A percentile compares a stretch with the other conserved stretches of the same genome.
Evolutionary conservation across 2,888 invertebrate species (phyloP).

Genomic region (Orthosia gracilis): DNA sequence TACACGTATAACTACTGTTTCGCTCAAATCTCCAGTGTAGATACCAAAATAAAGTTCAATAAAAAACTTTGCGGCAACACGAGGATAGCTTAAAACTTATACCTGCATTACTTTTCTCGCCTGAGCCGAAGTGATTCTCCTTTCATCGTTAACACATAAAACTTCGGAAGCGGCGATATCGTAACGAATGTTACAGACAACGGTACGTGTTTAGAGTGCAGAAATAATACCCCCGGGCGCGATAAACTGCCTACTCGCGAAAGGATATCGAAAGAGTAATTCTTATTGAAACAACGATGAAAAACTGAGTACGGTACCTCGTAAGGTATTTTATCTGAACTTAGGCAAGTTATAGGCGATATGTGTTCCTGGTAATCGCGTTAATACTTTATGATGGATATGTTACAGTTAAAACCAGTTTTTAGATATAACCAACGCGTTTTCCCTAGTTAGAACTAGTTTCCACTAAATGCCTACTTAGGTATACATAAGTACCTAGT

Average conservation of each 20-base stretch:
- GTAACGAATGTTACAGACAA: slow-evolving; percentile 63
- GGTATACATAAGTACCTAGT: too few species aligned
- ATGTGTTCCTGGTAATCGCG: background rate
- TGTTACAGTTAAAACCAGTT: too few species aligned
- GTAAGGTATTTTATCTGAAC: slow-evolving; percentile 44
- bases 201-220: slow-evolving; percentile 67
- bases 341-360: background rate
- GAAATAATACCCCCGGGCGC: slow-evolving; percentile 59
- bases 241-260: slow-evolving; percentile 59
- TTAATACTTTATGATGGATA: too few species aligned
- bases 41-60: slow-evolving; percentile 2
- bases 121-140: slow-evolving; percentile 39
- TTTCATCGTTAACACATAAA: slow-evolving; percentile 55
- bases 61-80: slow-evolving; percentile 10
- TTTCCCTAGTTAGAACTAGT: too few species aligned
- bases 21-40: background rate
- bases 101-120: slow-evolving; percentile 17
- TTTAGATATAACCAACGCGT: too few species aligned
- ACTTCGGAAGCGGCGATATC: slow-evolving; percentile 53
- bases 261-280: slow-evolving; percentile 62
- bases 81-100: slow-evolving; percentile 26
- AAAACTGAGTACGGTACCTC: slow-evolving; percentile 35
- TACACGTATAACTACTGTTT: background rate
- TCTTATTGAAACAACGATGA: slow-evolving; percentile 64
- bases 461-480: too few species aligned